Evolutionary conservation across 2,797 vertebrate species (phyloP), one percentile per base, ranked within the genome.

Genomic region (Gymnocypris eckloni): DNA sequence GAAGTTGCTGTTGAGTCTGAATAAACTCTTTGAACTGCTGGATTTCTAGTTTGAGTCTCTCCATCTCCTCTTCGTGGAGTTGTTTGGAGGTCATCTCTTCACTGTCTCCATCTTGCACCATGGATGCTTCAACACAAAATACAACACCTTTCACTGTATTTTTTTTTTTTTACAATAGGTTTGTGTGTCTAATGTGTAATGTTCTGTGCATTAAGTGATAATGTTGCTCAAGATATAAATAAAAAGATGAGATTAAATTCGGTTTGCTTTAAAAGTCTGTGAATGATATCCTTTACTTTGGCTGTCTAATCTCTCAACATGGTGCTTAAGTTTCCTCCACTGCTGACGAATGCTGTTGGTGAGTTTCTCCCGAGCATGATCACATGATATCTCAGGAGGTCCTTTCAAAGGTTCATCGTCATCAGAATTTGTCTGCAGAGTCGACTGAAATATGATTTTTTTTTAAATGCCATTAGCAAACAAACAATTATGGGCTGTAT

Each of bases 341-440:
- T 99, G 97, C 72, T 96, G 97, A 2, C 98, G 96, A 93, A 99
- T 98, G 94, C 97, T 98, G 91, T 97, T 97, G 83, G 97, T 97
- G 83, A 99, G 96, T 89, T 98, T 97, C 76, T 98, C 97, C 33
- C 96, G 92, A 43, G 97, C 97, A 2, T 96, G 95, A 90, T 97
- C 96, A 91, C 98, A 98, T 37, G 96, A 96, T 79, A 97, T 94
- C 87, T 97, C 97, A 54, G 96, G 93, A 6, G 93, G 95, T 86
- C 97, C 97, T 90, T 97, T 96, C 88, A 94, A 96, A 81, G 95
- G 92, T 85, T 98, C 98, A 3, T 98, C 97, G 25, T 94, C 91
- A 73, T 97, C 97, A 2, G 96, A 97, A n/a, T 95, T 87, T 52
- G 89, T 93, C 96, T 99, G 88, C 6, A 76, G 61, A 82, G 13